Evolutionary conservation across 2,113 vertebrate genomes (phyloP).

Genomic region (Dermatemys mawii): DNA sequence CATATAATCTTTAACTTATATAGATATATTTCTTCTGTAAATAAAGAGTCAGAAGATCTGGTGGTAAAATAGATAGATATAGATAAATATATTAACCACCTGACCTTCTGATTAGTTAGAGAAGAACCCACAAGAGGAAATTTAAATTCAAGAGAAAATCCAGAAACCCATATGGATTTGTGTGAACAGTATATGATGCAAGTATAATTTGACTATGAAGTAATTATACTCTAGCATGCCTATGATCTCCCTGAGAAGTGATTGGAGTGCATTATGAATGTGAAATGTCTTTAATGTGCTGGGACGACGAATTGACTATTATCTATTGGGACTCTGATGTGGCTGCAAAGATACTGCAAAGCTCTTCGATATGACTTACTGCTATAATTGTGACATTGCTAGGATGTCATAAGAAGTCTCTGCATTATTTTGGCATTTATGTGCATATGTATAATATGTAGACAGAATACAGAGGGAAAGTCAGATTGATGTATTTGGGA

Average conservation of each 20-base stretch:
- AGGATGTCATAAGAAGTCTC: rapidly evolving
- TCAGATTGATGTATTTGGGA: neutral
- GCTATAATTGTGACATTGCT: neutral
- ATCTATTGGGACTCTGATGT: neutral
- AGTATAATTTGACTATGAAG: neutral
- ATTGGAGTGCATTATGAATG: neutral
- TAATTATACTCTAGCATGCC: neutral
- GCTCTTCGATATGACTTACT: neutral
- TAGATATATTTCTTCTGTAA: neutral
- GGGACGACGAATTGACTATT: neutral
- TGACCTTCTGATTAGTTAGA: neutral
- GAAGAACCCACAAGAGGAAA: neutral
- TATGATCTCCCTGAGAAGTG: neutral
- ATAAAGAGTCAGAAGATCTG: neutral
- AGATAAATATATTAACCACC: neutral
- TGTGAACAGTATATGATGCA: neutral
- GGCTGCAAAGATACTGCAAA: neutral
- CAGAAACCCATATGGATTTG: neutral
- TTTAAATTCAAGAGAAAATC: neutral
- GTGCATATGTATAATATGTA: neutral
- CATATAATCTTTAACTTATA: neutral
- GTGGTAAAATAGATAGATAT: neutral
- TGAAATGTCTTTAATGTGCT: neutral
- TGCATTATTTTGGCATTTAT: neutral
- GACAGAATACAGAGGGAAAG: neutral